These are phyloP conservation scores for Vireo griseus DNA, from an alignment of 2,797 vertebrate genomes.

Conservation along the genomic window DNA sequence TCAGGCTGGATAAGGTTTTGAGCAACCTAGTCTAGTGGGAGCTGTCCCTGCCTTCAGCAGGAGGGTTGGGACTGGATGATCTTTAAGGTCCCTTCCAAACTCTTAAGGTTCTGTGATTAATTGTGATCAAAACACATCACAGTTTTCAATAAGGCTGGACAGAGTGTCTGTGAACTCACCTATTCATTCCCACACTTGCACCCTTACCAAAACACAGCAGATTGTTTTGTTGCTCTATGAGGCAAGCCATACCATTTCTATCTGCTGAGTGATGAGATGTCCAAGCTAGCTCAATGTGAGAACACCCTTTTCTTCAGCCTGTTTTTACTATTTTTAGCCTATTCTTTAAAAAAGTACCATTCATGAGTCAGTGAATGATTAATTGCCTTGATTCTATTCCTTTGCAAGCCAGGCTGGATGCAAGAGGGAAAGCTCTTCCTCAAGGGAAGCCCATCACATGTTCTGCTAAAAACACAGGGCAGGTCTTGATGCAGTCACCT, in stretches of 20 bases:
- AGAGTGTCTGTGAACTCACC: neutral
- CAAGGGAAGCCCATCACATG: conserved; percentile 21
- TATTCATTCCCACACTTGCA: neutral
- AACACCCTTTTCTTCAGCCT: neutral
- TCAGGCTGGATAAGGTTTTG: neutral
- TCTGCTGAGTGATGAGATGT: neutral
- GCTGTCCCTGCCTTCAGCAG: neutral
- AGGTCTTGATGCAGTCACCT: conserved; percentile 46
- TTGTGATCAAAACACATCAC: rapidly evolving
- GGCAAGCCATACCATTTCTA: neutral
- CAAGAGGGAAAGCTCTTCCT: neutral
- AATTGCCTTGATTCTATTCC: neutral
- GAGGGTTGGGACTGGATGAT: neutral
- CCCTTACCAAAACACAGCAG: neutral
- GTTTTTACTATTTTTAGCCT: conserved; percentile 37
- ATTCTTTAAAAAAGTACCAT: conserved; percentile 10
- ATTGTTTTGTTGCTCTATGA: neutral
- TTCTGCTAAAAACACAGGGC: conserved; percentile 35
- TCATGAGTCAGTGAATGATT: conserved; percentile 44
- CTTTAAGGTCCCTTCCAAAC: neutral
- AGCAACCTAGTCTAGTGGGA: neutral
- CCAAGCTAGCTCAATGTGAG: neutral
- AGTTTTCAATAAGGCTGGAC: neutral
- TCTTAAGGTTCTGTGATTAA: neutral
- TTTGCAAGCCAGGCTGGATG: neutral